Percentiles rank a stretch among this genome's conserved stretches.
Evolutionary conservation across 2,888 invertebrate genomes (phyloP).

Genomic region (Macropis europaea): DNA sequence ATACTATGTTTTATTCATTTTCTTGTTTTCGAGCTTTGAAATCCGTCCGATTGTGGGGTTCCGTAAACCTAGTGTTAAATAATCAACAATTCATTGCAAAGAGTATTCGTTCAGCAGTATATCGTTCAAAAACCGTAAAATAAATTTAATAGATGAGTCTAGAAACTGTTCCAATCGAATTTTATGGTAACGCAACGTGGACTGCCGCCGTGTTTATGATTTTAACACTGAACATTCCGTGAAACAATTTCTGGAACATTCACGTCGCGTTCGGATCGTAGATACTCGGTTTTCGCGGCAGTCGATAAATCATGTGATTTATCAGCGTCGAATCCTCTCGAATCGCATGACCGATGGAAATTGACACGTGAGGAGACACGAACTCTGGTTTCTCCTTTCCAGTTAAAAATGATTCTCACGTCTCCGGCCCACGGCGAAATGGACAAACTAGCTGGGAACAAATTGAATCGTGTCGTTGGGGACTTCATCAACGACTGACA

Average conservation of each 20-base stretch:
- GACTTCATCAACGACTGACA: conserved; percentile 41
- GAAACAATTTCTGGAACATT: not conserved
- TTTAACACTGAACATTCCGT: not conserved
- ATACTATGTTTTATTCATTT: too few relatives aligned
- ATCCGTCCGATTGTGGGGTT: too few relatives aligned
- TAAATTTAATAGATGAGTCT: too few relatives aligned
- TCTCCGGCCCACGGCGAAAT: not conserved
- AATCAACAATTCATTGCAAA: too few relatives aligned
- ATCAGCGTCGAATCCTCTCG: conserved; percentile 17
- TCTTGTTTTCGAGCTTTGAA: too few relatives aligned
- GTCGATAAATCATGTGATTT: conserved; percentile 22
- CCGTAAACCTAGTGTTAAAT: too few relatives aligned
- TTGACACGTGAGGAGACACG: conserved; percentile 24
- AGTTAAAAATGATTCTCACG: conserved; percentile 8
- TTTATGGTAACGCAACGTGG: too few relatives aligned
- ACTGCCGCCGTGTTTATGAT: too few relatives aligned
- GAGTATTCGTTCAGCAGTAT: too few relatives aligned
- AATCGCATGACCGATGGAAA: conserved; percentile 19
- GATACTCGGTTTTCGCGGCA: conserved; percentile 4
- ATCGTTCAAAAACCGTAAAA: too few relatives aligned
- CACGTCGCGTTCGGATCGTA: not conserved
- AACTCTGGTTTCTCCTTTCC: conserved; percentile 33
- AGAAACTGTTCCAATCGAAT: too few relatives aligned
- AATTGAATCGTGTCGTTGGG: conserved; percentile 48
- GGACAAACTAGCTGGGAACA: conserved; percentile 31